These are phyloP conservation scores for Gulo gulo DNA, from an alignment of 2,113 vertebrate genomes.

Conservation along the genomic window DNA sequence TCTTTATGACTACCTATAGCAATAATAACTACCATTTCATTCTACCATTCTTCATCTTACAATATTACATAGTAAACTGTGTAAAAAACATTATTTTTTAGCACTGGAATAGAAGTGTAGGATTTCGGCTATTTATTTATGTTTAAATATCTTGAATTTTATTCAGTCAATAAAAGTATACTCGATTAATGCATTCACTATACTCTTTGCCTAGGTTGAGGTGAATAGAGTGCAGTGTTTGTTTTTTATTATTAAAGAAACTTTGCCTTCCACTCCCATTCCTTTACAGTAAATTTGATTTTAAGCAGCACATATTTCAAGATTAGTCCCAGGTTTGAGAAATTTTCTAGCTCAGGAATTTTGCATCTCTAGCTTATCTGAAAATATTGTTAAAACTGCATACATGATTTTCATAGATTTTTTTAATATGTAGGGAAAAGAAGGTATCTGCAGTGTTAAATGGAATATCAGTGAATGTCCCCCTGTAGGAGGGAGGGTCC, in stretches of 20 bases:
- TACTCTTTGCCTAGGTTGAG: conserved; percentile 61
- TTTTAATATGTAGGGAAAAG: conserved; percentile 48
- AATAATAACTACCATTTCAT: conserved; percentile 80
- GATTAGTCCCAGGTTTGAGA: neutral
- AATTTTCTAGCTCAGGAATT: conserved; percentile 1
- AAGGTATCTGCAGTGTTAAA: conserved; percentile 51
- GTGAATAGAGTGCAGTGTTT: conserved; percentile 34
- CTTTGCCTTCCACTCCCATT: conserved; percentile 37
- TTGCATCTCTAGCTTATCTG: neutral
- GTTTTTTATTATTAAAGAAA: conserved; percentile 62
- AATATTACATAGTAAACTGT: conserved; percentile 78
- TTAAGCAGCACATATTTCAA: conserved; percentile 27
- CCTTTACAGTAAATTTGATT: conserved; percentile 21
- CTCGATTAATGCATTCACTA: conserved; percentile 74
- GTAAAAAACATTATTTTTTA: conserved; percentile 78
- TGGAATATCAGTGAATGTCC: conserved; percentile 61
- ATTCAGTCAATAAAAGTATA: conserved; percentile 76
- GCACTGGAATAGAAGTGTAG: conserved; percentile 64
- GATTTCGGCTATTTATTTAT: conserved; percentile 76
- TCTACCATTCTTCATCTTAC: conserved; percentile 78
- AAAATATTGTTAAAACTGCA: conserved; percentile 35
- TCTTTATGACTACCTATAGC: conserved; percentile 80
- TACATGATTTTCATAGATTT: conserved; percentile 61
- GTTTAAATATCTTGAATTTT: conserved; percentile 79
- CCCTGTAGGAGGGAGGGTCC: conserved; percentile 59